Percentiles rank a stretch among this genome's conserved stretches.
phyloP scores from a whole-genome alignment of 2,113 vertebrate species.

The Zosterops japonicus region DNA sequence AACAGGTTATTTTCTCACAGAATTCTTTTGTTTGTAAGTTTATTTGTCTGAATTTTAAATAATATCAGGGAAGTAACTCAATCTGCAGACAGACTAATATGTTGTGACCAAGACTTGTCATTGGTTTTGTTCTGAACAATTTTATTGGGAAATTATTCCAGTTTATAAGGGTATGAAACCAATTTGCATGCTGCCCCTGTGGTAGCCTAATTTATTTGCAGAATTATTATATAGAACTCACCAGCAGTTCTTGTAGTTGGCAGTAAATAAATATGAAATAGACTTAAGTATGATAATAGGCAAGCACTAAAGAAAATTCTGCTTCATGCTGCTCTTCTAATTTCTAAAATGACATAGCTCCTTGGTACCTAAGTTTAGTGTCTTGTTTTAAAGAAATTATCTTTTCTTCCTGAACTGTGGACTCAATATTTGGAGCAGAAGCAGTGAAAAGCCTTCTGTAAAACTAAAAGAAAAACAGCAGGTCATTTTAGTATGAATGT shows the following conservation, averaged over 20 bases:
- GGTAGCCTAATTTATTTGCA: neutral
- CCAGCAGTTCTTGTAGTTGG: neutral
- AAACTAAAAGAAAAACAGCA: neutral
- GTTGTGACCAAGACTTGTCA: neutral
- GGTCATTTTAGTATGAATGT: neutral
- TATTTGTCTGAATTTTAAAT: constrained; percentile 2
- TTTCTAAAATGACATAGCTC: neutral
- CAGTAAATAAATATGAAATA: neutral
- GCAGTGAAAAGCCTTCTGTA: neutral
- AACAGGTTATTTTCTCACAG: neutral
- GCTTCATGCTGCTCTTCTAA: neutral
- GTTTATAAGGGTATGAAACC: neutral
- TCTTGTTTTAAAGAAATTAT: neutral
- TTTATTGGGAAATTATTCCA: neutral
- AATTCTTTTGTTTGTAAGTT: neutral
- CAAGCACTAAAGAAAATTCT: neutral
- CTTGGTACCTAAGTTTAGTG: neutral
- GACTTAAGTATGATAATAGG: neutral
- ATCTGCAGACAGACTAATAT: neutral
- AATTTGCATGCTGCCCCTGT: neutral
- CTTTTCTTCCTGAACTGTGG: neutral
- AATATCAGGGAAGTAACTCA: neutral
- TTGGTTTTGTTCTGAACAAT: constrained; percentile 12
- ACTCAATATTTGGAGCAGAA: neutral
- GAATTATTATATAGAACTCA: neutral